These are phyloP conservation scores for Nezara viridula DNA, from an alignment of 2,888 invertebrate genomes.

Conservation along the genomic window DNA sequence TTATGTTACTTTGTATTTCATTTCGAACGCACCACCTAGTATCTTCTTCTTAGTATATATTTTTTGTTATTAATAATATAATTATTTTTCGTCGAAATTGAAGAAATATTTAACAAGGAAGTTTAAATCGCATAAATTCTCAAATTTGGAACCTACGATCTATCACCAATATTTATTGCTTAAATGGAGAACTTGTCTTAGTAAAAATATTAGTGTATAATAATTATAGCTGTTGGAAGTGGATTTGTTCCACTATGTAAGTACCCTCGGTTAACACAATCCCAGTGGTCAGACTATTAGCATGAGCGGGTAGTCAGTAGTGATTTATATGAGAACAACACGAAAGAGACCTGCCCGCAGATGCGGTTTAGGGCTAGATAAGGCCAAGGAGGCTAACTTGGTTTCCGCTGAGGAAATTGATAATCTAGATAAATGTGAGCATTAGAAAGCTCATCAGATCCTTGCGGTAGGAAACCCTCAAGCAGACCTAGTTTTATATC, in stretches of 20 bases:
- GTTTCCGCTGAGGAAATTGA: conserved; percentile 36
- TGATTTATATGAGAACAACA: conserved; percentile 25
- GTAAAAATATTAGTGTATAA: neutral
- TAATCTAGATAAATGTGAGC: conserved; percentile 34
- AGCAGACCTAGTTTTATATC: neutral
- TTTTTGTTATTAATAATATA: too few relatives aligned
- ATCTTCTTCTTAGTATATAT: too few relatives aligned
- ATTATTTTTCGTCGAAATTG: too few relatives aligned
- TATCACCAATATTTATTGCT: neutral
- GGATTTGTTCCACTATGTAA: neutral
- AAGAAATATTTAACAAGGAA: too few relatives aligned
- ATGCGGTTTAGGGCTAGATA: conserved; percentile 2
- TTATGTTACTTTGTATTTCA: too few relatives aligned
- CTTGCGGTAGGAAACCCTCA: neutral
- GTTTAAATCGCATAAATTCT: too few relatives aligned
- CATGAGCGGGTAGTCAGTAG: too few relatives aligned
- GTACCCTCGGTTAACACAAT: neutral
- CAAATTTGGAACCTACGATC: neutral
- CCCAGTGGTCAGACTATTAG: neutral
- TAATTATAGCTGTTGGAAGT: neutral
- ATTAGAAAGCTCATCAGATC: conserved; percentile 17
- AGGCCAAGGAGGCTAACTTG: neutral
- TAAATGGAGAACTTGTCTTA: neutral
- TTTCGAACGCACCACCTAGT: too few relatives aligned
- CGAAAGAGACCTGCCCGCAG: neutral